Conservation (phyloP, 2,888 invertebrate species). For the Cactoblastis cactorum region DNA sequence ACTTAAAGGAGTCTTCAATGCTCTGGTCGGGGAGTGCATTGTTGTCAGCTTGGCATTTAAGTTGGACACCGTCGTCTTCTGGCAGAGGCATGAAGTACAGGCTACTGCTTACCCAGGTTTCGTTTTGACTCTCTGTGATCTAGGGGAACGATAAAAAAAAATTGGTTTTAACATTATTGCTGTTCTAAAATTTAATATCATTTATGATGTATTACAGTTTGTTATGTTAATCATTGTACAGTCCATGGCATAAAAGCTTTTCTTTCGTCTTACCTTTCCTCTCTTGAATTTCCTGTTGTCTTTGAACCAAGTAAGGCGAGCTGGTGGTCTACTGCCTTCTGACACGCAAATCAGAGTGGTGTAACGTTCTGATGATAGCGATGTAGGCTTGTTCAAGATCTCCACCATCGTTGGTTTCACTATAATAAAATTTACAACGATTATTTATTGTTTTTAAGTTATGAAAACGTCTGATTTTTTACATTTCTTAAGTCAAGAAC, state of each 20-base stretch:
- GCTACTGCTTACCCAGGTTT: conserved; percentile 86
- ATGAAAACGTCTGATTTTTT: too few relatives aligned
- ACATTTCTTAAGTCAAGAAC: too few relatives aligned
- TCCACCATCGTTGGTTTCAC: conserved; percentile 89
- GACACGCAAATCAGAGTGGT: conserved; percentile 90
- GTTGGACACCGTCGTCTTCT: conserved; percentile 90
- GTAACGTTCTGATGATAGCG: conserved; percentile 88
- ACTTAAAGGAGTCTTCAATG: conserved; percentile 88
- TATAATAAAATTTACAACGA: conserved; percentile 58
- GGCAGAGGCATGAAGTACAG: conserved; percentile 86
- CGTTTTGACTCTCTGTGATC: conserved; percentile 83
- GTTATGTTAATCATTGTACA: too few relatives aligned
- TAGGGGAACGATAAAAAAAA: conserved; percentile 39
- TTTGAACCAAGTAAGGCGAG: conserved; percentile 91
- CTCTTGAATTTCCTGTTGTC: conserved; percentile 87
- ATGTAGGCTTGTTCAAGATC: conserved; percentile 86
- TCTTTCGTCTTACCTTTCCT: conserved; percentile 85
- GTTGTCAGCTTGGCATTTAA: conserved; percentile 93
- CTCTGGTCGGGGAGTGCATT: conserved; percentile 86
- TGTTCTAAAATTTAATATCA: too few relatives aligned
- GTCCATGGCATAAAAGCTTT: too few relatives aligned
- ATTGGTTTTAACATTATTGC: too few relatives aligned
- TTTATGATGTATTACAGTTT: too few relatives aligned
- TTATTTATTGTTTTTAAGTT: too few relatives aligned
- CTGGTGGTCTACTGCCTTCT: conserved; percentile 91